These are phyloP conservation scores for Caenorhabditis japonica DNA, from an alignment of 2,888 invertebrate genomes.

Conservation along the genomic window DNA sequence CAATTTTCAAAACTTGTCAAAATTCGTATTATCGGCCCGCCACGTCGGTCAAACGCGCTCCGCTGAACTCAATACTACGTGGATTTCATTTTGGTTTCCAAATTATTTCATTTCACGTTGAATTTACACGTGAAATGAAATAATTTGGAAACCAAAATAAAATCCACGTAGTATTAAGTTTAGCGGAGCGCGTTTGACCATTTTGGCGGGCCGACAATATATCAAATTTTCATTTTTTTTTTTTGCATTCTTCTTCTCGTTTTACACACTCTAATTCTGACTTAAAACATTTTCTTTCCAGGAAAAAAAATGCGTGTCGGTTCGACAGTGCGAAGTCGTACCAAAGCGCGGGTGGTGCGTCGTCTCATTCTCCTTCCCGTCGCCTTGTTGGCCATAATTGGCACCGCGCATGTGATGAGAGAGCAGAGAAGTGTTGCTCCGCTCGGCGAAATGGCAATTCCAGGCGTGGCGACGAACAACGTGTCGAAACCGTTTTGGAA, in stretches of 20 bases:
- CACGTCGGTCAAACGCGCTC: too few species aligned
- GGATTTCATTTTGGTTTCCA: too few species aligned
- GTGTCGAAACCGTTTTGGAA: slow-evolving; percentile 34
- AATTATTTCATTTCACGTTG: too few species aligned
- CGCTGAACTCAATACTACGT: too few species aligned
- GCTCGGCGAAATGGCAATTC: not conserved
- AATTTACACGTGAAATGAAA: too few species aligned
- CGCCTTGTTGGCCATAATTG: slow-evolving; percentile 25
- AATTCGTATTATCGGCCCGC: too few species aligned
- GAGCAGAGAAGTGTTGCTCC: slow-evolving; percentile 10
- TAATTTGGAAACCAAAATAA: too few species aligned
- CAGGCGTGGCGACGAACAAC: slow-evolving; percentile 1
- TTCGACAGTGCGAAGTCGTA: slow-evolving; percentile 45
- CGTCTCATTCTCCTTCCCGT: slow-evolving; percentile 39
- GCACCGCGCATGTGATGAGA: slow-evolving; percentile 20
- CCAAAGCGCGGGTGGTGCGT: slow-evolving; percentile 34
- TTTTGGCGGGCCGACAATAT: too few species aligned
- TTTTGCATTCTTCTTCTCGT: not conserved
- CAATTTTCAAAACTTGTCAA: too few species aligned
- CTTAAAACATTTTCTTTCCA: not conserved
- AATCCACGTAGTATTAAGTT: too few species aligned
- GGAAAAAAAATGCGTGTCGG: slow-evolving; percentile 32
- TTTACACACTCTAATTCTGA: not conserved
- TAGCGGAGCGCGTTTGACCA: too few species aligned
- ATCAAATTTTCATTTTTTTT: slow-evolving; percentile 2